Evolutionary conservation across 2,113 vertebrate species (phyloP), one percentile per base, ranked within the genome.

Genomic region (Burhinus oedicnemus): DNA sequence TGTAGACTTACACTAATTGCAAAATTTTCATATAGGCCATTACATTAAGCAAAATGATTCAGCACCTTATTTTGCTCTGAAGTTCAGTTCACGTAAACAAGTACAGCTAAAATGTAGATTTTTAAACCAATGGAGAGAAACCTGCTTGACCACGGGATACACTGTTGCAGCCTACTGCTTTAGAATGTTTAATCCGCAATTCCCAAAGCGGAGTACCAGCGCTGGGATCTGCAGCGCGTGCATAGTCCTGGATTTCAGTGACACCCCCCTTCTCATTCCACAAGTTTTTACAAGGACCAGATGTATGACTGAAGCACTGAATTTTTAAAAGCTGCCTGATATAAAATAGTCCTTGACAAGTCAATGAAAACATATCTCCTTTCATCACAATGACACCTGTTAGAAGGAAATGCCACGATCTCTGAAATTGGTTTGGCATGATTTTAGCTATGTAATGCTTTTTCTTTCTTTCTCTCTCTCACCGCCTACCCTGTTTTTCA

Each of bases 111-210:
- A 60, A 44, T 7, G 7, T 5, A 36, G 8, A 55, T 38, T 79
- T 83, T 75, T 30, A 81, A 74, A 25, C 8, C 47, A 86, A 15
- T 0, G 0, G 68, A 81, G 45, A 86, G 51, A 57, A 92, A 34
- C 4, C 12, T 68, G 29, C 10, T 27, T 25, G 34, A 51, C 32
- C 38, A 47, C 0, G 0, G 6, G 4, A 30, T 5, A 45, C 29
- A 11, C 18, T 42, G 21, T 3, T 68, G 69, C n/a, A 29, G 36
- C 29, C 26, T 22, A 3, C 15, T 62, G 23, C 61, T 74, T 23
- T 14, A 62, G 19, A 30, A 26, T 13, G 4, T 21, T 75, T 22
- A 79, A 64, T 4, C 23, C 4, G 0, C 1, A 27, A 68, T 0
- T 60, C 22, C 54, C 80, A 42, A 68, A 68, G 57, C 61, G 32